Percentiles rank a stretch among this genome's conserved stretches.
phyloP scores from a whole-genome alignment of 2,888 invertebrate species.

The Catocala sponsa region DNA sequence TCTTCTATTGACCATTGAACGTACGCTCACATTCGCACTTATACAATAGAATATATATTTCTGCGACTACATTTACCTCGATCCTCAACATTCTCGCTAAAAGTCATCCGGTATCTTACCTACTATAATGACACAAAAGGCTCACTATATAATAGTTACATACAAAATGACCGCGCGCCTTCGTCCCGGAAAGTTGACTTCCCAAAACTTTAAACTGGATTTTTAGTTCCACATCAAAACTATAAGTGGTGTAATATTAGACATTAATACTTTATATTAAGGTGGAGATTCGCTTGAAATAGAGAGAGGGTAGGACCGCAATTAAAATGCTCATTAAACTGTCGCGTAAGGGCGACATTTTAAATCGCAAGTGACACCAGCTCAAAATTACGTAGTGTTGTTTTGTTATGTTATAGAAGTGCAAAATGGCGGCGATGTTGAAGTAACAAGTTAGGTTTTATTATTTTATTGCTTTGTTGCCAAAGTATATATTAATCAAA shows the following conservation, averaged over 20 bases:
- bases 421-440: too few species aligned
- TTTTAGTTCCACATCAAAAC: slow-evolving; percentile 26
- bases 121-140: slow-evolving; percentile 19
- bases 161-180: neutral
- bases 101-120: neutral
- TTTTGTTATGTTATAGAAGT: slow-evolving; percentile 33
- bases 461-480: too few species aligned
- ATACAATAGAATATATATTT: too few species aligned
- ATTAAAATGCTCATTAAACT: slow-evolving; percentile 71
- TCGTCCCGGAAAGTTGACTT: slow-evolving; percentile 23
- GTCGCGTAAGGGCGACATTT: slow-evolving; percentile 54
- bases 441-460: too few species aligned
- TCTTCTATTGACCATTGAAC: too few species aligned
- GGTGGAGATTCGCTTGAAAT: slow-evolving; percentile 49
- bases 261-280: slow-evolving; percentile 40
- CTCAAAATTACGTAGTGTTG: slow-evolving; percentile 53
- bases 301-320: slow-evolving; percentile 61
- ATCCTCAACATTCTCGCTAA: too few species aligned
- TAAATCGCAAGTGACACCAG: slow-evolving; percentile 62
- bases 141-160: slow-evolving; percentile 1
- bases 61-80: too few species aligned
- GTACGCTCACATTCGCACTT: too few species aligned
- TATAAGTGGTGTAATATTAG: slow-evolving; percentile 28
- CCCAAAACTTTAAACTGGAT: slow-evolving; percentile 30
- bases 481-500: too few species aligned